A percentile compares a stretch with the other conserved stretches of the same genome.
phyloP scores from a whole-genome alignment of 2,113 vertebrate species.

The Podiceps cristatus region DNA sequence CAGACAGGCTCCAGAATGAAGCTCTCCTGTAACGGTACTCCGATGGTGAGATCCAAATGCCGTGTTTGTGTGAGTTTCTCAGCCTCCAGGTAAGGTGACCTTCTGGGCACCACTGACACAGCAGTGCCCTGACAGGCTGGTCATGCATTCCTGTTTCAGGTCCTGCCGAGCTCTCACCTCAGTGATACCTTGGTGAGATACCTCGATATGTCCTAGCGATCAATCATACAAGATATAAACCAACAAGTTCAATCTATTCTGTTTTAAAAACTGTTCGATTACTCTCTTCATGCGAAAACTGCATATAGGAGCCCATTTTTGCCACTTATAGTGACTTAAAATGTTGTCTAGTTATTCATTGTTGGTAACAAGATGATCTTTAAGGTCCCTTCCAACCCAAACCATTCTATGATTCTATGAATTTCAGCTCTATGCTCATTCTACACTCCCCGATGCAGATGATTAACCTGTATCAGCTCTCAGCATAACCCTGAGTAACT shows the following conservation, averaged over 20 bases:
- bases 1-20: neutral
- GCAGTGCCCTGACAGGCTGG: neutral
- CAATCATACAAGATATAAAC: neutral
- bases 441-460: too few species aligned
- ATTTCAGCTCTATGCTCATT: neutral
- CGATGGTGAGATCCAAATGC: neutral
- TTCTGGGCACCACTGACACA: neutral
- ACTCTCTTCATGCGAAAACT: neutral
- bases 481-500: neutral
- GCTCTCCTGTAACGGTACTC: neutral
- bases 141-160: neutral
- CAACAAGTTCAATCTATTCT: neutral
- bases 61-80: neutral
- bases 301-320: neutral
- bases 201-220: neutral
- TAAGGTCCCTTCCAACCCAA: too few species aligned
- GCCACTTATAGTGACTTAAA: neutral
- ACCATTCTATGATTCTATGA: too few species aligned
- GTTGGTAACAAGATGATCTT: too few species aligned
- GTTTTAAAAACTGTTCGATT: neutral
- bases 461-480: neutral
- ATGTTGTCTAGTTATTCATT: neutral
- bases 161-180: neutral
- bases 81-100: accelerated
- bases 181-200: neutral